Base-by-base conservation (phyloP, 2,888 invertebrate genomes). In the Axea sp. region DNA sequence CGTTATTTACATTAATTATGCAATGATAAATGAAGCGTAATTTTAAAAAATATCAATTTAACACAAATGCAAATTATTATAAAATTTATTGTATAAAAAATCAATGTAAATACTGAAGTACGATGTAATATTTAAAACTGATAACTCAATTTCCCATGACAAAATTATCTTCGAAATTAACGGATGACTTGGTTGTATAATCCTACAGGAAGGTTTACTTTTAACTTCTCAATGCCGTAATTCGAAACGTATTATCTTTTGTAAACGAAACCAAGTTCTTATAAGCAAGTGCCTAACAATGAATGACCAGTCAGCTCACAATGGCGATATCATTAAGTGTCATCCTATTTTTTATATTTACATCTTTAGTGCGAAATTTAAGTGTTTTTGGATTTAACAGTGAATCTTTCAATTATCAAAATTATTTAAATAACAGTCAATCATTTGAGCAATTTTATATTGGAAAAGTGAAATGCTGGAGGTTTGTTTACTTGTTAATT, bases 211-310 rank as follows among this genome's bases (percentile, higher is more conserved):
- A 65, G 19, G 39, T 65, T 51, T 72, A 45, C 51, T 41, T 72
- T 68, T 31, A 19, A 19, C 37, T 47, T 39, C 24, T 60, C 62
- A 59, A 64, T 60, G 57, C 37, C 2, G 64, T 55, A 74, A 76
- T 72, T 47, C 31, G 68, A 76, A 53, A 33, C 71, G 64, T 59
- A 73, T 65, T 68, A 74, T 74, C 76, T 76, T 76, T 74, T 71
- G 76, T 76, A 72, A 74, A 76, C 74, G 65, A 45, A 64, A 59
- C 74, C 31, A 28, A 71, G 55, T 60, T 55, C 68, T 60, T 76
- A 76, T 76, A 76, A 76, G 72, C 31, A 64, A 39, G 37, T 26
- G 51, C 8, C 15, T 37, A 41, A 55, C 55, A 30, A 62, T 59
- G 41, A 73, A 49, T 55, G 43, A 39, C 17, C 53, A 74, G 76